Evolutionary conservation across 2,113 vertebrate species (phyloP).

Genomic region (Poeciliopsis prolifica): DNA sequence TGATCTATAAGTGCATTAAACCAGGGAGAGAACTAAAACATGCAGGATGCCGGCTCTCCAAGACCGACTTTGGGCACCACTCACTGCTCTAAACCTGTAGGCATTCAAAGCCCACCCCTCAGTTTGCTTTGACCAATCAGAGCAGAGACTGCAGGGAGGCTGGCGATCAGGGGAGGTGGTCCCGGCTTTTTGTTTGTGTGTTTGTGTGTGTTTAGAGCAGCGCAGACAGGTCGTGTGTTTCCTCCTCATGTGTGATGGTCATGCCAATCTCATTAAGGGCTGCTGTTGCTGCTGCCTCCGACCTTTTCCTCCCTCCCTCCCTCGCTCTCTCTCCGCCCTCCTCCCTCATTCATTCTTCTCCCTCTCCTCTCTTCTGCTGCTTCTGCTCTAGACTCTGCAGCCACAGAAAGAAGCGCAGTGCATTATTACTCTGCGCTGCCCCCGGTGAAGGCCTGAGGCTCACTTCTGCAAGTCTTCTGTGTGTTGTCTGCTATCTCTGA

Average conservation of each 20-base stretch:
- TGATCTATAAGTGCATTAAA: no score
- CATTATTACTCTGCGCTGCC: slow-evolving; percentile 51
- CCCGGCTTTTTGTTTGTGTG: slow-evolving; percentile 21
- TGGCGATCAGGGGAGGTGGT: slow-evolving; percentile 62
- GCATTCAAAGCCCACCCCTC: slow-evolving; percentile 28
- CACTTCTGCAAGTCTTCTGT: slow-evolving; percentile 46
- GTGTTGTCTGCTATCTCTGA: slow-evolving; percentile 15
- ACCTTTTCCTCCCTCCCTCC: slow-evolving; percentile 32
- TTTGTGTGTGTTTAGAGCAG: slow-evolving; percentile 31
- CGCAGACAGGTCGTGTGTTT: slow-evolving; percentile 52
- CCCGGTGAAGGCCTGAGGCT: slow-evolving; percentile 49
- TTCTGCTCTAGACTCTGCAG: slow-evolving; percentile 56
- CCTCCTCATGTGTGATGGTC: slow-evolving; percentile 75
- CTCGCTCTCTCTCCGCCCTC: slow-evolving; percentile 2
- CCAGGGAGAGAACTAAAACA: no score
- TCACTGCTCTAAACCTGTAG: slow-evolving; percentile 9
- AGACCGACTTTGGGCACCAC: no score
- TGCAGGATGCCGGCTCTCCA: no score
- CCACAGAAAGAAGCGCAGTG: slow-evolving; percentile 42
- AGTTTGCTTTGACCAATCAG: slow-evolving; percentile 60
- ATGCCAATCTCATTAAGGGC: slow-evolving; percentile 80
- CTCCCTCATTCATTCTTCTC: slow-evolving; percentile 19
- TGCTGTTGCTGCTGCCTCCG: slow-evolving; percentile 60
- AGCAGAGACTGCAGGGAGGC: slow-evolving; percentile 58
- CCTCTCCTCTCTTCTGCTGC: slow-evolving; percentile 47